A percentile compares a stretch with the other conserved stretches of the same genome.
These are phyloP conservation scores for Eurois occulta DNA, from an alignment of 2,888 invertebrate genomes.

Conservation along the genomic window DNA sequence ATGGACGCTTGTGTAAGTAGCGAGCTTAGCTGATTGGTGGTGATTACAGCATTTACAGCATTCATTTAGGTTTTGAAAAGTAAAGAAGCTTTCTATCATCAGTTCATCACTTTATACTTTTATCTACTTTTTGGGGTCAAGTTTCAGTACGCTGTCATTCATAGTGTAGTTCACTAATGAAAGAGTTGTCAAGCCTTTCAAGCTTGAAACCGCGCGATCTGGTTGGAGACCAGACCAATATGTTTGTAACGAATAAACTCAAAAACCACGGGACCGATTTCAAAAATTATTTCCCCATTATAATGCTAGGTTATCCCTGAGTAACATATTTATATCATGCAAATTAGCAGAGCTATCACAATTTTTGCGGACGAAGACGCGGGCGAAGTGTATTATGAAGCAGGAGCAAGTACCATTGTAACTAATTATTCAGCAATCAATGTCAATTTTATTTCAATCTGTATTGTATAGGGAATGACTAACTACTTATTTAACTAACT, in stretches of 20 bases:
- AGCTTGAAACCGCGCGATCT: background rate
- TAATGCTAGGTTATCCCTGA: too few relatives aligned
- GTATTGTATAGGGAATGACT: conserved; percentile 11
- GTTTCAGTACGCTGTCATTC: background rate
- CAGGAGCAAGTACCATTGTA: background rate
- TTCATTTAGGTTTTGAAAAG: background rate
- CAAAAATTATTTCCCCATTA: too few relatives aligned
- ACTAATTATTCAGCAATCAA: background rate
- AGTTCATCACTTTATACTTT: background rate
- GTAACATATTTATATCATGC: too few relatives aligned
- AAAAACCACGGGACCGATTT: too few relatives aligned
- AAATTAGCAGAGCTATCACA: too few relatives aligned
- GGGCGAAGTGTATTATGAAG: background rate
- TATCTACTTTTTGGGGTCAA: background rate
- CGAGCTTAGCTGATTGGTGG: conserved; percentile 8
- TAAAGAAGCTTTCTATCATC: background rate
- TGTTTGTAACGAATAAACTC: too few relatives aligned
- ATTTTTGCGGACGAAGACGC: too few relatives aligned
- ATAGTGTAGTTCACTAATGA: background rate
- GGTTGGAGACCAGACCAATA: too few relatives aligned
- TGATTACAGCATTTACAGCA: conserved; percentile 5
- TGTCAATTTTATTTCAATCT: background rate
- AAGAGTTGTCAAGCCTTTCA: background rate
- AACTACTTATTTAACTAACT: too few relatives aligned
- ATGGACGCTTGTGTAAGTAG: conserved; percentile 8